Percentiles rank a stretch among this genome's conserved stretches.
phyloP scores from a whole-genome alignment of 2,888 invertebrate species.

The Dasypolia templi region DNA sequence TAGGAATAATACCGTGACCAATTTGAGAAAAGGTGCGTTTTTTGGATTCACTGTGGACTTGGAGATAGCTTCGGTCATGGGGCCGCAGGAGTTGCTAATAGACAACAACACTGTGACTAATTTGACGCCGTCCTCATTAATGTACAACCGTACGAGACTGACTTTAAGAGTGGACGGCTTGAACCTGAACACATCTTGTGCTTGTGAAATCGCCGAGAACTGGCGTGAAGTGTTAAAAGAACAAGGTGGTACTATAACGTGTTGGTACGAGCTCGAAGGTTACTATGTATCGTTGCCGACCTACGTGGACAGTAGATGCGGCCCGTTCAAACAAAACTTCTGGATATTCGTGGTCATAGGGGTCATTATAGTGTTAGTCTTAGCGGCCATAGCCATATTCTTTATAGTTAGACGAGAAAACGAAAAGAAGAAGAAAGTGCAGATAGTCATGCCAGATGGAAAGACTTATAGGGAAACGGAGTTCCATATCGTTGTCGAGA shows the following conservation, averaged over 20 bases:
- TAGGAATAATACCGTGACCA: slow-evolving; percentile 91
- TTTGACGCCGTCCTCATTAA: slow-evolving; percentile 90
- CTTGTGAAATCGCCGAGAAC: slow-evolving; percentile 87
- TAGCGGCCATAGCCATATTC: slow-evolving; percentile 86
- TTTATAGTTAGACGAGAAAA: slow-evolving; percentile 87
- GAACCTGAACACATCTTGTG: slow-evolving; percentile 90
- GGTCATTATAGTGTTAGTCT: slow-evolving; percentile 84
- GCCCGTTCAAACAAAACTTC: slow-evolving; percentile 84
- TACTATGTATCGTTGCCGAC: slow-evolving; percentile 84
- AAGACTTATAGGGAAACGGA: slow-evolving; percentile 96
- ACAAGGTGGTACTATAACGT: slow-evolving; percentile 82
- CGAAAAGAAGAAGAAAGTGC: slow-evolving; percentile 91
- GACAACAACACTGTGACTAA: slow-evolving; percentile 91
- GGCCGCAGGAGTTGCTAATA: slow-evolving; percentile 89
- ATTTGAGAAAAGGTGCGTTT: slow-evolving; percentile 91
- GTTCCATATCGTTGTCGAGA: slow-evolving; percentile 96
- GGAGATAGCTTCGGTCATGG: slow-evolving; percentile 83
- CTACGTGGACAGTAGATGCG: slow-evolving; percentile 83
- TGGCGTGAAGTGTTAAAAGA: slow-evolving; percentile 81
- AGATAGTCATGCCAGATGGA: slow-evolving; percentile 95
- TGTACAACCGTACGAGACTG: slow-evolving; percentile 90
- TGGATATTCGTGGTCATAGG: slow-evolving; percentile 88
- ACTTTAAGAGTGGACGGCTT: slow-evolving; percentile 90
- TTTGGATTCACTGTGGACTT: slow-evolving; percentile 89
- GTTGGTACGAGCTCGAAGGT: slow-evolving; percentile 84